Evolutionary conservation across 2,113 vertebrate genomes (phyloP), one percentile per base, ranked within the genome.

Genomic region (Sula dactylatra): DNA sequence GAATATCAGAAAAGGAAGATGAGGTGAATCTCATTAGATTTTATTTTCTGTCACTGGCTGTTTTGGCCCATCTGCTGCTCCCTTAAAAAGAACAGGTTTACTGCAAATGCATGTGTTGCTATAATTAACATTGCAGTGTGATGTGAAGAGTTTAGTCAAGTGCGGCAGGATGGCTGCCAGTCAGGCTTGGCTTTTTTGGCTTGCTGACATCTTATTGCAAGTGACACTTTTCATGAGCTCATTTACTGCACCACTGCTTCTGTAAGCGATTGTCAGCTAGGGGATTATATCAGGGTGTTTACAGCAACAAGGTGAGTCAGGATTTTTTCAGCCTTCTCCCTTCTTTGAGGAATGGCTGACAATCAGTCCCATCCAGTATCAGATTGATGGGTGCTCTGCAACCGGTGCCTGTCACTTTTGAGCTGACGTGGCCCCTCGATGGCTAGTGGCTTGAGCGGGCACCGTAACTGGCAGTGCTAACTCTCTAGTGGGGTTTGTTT

Each of bases 161-260:
- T 85, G 67, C 36, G 64, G 45, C 26, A 76, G 65, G 71, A 84
- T 1, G 6, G 20, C 13, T 88, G 85, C 50, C 77, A 91, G 56
- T 74, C 58, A 88, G 32, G 25, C 21, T 73, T 82, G 70, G 69
- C 56, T 88, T 93, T 85, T 71, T 52, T 77, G 82, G 78, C 69
- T 91, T 78, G 50, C 55, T 93, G 88, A 65, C 31, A 58, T 56
- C 56, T 69, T 90, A 89, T 59, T 96, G 80, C 56, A 88, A 93
- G 82, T 95, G 95, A 94, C 94, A 77, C 62, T 97, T 97, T 98
- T 56, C 69, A 85, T 54, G 52, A 93, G 92, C 88, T 97, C 71
- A 69, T 93, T 95, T 96, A 93, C 96, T 90, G 90, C 45, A 81
- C 70, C 64, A 19, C 47, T 95, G 77, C 74, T 94, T 89, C 74